phyloP scores from a whole-genome alignment of 2,113 vertebrate species.

The Telmatochromis sp. region DNA sequence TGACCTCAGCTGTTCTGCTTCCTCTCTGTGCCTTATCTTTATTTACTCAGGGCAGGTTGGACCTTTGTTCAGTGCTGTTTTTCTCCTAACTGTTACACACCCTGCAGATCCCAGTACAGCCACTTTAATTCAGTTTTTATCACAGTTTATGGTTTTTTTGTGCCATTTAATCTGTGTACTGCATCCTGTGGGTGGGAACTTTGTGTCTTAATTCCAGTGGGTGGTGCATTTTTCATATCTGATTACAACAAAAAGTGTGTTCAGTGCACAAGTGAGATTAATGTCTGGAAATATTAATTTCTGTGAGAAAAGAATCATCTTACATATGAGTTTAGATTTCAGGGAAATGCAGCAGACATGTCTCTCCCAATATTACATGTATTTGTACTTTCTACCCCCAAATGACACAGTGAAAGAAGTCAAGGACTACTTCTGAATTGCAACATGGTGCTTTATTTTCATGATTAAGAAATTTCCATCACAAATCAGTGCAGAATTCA shows the following conservation, averaged over 20 bases:
- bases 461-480: not conserved
- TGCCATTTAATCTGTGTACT: not conserved
- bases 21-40: not conserved
- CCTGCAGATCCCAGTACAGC: not conserved
- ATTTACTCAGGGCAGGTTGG: not conserved
- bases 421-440: not conserved
- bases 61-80: not conserved
- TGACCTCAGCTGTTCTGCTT: not conserved
- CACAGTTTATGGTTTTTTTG: fast-evolving
- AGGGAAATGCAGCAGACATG: not conserved
- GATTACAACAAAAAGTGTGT: not conserved
- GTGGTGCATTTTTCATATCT: not conserved
- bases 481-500: not conserved
- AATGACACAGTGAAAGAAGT: not conserved
- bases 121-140: not conserved
- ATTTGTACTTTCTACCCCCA: not conserved
- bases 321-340: not conserved
- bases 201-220: not conserved
- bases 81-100: not conserved
- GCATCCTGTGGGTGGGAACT: not conserved
- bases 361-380: not conserved
- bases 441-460: not conserved
- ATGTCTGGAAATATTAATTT: not conserved
- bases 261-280: not conserved
- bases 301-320: not conserved